Percentiles rank a stretch among this genome's conserved stretches.
Conservation (phyloP, 2,888 invertebrate genomes). For the Drepanosiphum platanoidis region DNA sequence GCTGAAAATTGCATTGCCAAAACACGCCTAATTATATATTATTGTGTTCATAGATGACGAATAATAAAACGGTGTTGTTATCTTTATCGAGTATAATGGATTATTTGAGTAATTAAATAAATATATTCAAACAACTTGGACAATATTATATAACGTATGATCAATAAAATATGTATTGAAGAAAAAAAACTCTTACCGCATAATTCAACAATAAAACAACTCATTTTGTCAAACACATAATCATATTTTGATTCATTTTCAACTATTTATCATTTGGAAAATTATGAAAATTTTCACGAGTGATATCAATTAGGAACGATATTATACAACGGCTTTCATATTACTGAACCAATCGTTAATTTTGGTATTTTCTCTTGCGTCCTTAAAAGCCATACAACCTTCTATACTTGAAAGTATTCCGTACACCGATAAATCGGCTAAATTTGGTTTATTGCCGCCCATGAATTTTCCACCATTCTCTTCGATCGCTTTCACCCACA, state of each 20-base stretch:
- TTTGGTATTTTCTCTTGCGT: slow-evolving; percentile 78
- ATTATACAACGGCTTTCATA: slow-evolving; percentile 75
- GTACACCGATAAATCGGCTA: slow-evolving; percentile 92
- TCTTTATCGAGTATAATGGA: too few relatives aligned
- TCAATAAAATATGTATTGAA: too few relatives aligned
- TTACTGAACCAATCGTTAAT: slow-evolving; percentile 82
- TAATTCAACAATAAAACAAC: slow-evolving; percentile 9
- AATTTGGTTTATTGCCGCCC: slow-evolving; percentile 87
- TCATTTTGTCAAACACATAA: not conserved
- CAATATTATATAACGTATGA: too few relatives aligned
- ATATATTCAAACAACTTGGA: too few relatives aligned
- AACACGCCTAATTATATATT: too few relatives aligned
- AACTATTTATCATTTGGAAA: not conserved
- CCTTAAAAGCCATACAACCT: slow-evolving; percentile 89
- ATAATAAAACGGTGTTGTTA: too few relatives aligned
- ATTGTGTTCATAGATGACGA: too few relatives aligned
- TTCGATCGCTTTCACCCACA: slow-evolving; percentile 80
- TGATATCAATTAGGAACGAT: slow-evolving; percentile 33
- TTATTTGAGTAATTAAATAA: too few relatives aligned
- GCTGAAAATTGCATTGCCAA: too few relatives aligned
- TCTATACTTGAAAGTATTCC: slow-evolving; percentile 93
- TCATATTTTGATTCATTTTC: not conserved
- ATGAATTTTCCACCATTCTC: slow-evolving; percentile 79
- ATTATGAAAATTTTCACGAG: not conserved
- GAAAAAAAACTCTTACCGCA: not conserved